Conservation (phyloP, 2,113 vertebrate species). For the Ceratotherium simum region DNA sequence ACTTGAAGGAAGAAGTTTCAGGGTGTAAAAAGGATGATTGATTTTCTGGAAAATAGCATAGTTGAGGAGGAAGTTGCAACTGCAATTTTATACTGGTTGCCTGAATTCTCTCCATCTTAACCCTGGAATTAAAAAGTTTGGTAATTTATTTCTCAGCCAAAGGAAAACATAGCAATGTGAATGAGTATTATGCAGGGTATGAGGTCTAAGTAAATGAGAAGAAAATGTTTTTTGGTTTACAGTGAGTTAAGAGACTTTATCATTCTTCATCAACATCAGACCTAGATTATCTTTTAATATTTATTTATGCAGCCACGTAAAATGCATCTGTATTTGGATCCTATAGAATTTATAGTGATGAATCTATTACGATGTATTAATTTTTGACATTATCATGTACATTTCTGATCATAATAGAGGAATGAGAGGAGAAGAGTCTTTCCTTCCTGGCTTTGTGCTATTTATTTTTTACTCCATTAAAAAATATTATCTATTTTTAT, state of each 20-base stretch:
- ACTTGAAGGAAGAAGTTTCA: background rate
- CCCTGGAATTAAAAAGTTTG: background rate
- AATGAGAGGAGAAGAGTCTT: background rate
- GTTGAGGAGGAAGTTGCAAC: background rate
- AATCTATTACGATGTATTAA: background rate
- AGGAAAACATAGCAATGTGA: background rate
- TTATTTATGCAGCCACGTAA: background rate
- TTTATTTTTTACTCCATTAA: background rate
- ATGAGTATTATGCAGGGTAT: background rate
- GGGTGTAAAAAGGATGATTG: background rate
- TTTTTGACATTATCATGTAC: slow-evolving; percentile 15
- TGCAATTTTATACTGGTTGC: background rate
- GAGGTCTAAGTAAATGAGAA: background rate
- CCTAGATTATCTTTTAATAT: background rate
- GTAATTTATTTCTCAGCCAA: background rate
- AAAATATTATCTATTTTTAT: slow-evolving; percentile 12
- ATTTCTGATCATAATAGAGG: background rate
- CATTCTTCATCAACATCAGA: background rate
- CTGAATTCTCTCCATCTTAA: background rate
- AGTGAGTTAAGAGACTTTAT: background rate
- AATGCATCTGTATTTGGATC: background rate
- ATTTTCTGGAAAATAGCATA: background rate
- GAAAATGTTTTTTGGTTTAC: background rate
- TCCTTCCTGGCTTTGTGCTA: background rate
- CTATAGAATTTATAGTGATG: background rate